These are phyloP conservation scores for Poecilia picta DNA, from an alignment of 2,797 vertebrate genomes.

Conservation along the genomic window DNA sequence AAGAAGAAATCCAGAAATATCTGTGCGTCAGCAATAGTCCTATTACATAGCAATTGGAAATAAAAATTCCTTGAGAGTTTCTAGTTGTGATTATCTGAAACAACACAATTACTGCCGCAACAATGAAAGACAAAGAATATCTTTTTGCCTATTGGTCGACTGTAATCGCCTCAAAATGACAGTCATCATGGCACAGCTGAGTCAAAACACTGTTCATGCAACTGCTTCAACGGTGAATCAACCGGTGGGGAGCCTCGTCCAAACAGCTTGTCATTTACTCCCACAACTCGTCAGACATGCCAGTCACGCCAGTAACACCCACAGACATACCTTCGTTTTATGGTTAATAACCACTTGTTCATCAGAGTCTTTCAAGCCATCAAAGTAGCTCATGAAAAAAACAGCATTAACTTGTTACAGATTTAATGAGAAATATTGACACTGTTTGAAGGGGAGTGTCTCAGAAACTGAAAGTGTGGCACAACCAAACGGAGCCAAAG, in stretches of 20 bases:
- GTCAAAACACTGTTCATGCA: conserved; percentile 3
- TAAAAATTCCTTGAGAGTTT: background rate
- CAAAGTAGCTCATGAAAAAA: background rate
- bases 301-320: conserved; percentile 4
- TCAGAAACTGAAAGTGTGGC: background rate
- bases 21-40: background rate
- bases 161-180: background rate
- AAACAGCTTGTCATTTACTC: conserved; percentile 15
- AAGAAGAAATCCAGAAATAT: background rate
- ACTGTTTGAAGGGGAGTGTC: background rate
- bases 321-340: background rate
- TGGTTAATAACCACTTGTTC: background rate
- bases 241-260: background rate
- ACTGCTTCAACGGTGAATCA: background rate
- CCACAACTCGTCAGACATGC: background rate
- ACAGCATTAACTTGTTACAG: background rate
- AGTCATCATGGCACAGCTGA: background rate
- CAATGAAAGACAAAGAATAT: background rate
- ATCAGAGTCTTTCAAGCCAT: background rate
- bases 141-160: background rate
- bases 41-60: background rate
- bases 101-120: background rate
- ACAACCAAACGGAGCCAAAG: too few species aligned
- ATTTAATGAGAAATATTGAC: background rate
- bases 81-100: background rate